Evolutionary conservation across 1,140 invertebrate species (phyloP).

Genomic region (Colletes latitarsis): DNA sequence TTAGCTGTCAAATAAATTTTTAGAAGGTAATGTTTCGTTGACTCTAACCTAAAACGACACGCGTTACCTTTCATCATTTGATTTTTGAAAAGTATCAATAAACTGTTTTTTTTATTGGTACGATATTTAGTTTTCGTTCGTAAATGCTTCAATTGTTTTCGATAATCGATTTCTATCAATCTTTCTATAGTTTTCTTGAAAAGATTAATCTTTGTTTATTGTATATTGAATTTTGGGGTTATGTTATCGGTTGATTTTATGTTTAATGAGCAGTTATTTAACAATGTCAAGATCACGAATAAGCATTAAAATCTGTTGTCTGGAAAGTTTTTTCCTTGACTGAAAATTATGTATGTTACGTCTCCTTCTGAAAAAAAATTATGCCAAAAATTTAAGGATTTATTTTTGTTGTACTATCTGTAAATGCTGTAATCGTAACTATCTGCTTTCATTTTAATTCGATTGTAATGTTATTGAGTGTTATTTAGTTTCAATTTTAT

Average conservation of each 20-base stretch:
- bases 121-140: neutral
- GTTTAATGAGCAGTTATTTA: slow-evolving; percentile 12
- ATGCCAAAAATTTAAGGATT: neutral
- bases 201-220: slow-evolving; percentile 35
- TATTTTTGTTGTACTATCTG: slow-evolving; percentile 2
- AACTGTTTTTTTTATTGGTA: neutral
- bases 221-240: slow-evolving; percentile 40
- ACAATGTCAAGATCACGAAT: neutral
- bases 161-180: neutral
- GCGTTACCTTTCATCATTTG: slow-evolving; percentile 6
- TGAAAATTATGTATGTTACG: neutral
- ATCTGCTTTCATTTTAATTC: neutral
- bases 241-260: slow-evolving; percentile 22
- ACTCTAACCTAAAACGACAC: slow-evolving; percentile 43
- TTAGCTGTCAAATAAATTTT: slow-evolving; percentile 36
- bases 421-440: neutral
- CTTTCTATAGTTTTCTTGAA: neutral
- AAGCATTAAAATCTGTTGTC: slow-evolving; percentile 1
- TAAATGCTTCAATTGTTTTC: neutral
- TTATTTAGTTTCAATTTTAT: neutral
- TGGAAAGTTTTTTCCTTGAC: neutral
- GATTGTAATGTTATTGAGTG: neutral
- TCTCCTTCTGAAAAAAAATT: neutral
- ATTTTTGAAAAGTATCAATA: neutral
- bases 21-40: slow-evolving; percentile 17